Conservation (phyloP, 2,113 vertebrate species). For the Okapia johnstoni region DNA sequence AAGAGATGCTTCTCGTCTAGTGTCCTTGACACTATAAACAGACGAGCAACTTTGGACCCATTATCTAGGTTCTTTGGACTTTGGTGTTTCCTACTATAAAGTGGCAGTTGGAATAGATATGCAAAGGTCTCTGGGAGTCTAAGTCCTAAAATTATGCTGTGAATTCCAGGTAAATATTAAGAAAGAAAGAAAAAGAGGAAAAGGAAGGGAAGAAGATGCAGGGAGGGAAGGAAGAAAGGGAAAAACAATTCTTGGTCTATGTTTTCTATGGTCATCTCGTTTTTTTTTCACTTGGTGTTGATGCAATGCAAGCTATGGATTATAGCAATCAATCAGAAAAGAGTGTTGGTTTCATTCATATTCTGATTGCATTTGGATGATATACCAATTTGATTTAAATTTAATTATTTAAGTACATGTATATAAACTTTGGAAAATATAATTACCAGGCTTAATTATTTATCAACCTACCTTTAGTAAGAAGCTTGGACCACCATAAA, state of each 20-base stretch:
- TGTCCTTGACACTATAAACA: neutral
- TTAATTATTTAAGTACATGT: neutral
- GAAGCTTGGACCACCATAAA: neutral
- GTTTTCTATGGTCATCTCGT: neutral
- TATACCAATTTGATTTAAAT: neutral
- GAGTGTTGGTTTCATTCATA: neutral
- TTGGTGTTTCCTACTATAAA: neutral
- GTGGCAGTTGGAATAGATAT: neutral
- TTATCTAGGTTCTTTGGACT: neutral
- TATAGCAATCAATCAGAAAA: neutral
- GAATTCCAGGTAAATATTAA: neutral
- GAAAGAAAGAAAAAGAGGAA: neutral
- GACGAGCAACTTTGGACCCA: neutral
- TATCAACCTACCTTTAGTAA: neutral
- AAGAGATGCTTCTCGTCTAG: neutral
- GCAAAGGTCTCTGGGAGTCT: neutral
- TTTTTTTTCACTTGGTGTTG: no score
- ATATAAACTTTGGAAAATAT: neutral
- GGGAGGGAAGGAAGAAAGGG: neutral
- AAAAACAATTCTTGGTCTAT: neutral
- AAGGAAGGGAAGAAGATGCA: neutral
- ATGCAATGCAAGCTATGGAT: neutral
- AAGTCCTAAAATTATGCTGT: neutral
- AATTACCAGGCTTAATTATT: neutral
- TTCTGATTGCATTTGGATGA: neutral